Evolutionary conservation across 2,888 invertebrate species (phyloP).

Genomic region (Orchestes rusci): DNA sequence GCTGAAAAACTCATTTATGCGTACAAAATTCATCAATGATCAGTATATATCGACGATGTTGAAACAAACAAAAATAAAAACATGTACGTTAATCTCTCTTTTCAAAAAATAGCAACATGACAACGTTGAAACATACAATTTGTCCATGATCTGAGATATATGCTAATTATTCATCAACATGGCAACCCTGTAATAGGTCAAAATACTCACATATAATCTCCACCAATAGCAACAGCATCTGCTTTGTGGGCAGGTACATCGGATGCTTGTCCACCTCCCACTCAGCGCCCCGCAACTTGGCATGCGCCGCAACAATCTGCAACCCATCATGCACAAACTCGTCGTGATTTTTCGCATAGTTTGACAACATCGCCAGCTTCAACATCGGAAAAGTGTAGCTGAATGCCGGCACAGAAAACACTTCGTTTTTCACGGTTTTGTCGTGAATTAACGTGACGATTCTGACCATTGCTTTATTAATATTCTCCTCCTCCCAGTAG

Average conservation of each 20-base stretch:
- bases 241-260: conserved; percentile 68
- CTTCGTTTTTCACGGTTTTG: conserved; percentile 43
- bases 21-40: too few relatives aligned
- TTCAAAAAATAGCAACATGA: too few relatives aligned
- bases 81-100: too few relatives aligned
- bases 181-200: too few relatives aligned
- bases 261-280: conserved; percentile 53
- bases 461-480: conserved; percentile 55
- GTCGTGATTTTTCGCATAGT: conserved; percentile 47
- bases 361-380: conserved; percentile 51
- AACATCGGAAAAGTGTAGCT: conserved; percentile 77
- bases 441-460: conserved; percentile 54
- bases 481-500: conserved; percentile 67
- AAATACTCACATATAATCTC: conserved; percentile 60
- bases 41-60: too few relatives aligned
- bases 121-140: too few relatives aligned
- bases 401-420: conserved; percentile 67
- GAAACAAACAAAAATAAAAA: too few relatives aligned
- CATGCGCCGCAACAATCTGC: conserved; percentile 66
- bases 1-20: too few relatives aligned
- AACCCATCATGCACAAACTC: conserved; percentile 54
- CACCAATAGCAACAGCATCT: conserved; percentile 74
- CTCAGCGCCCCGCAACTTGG: conserved; percentile 50
- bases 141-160: too few relatives aligned
- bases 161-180: too few relatives aligned